A percentile compares a stretch with the other conserved stretches of the same genome.
Evolutionary conservation across 2,888 invertebrate species (phyloP).

Genomic region (Marronus borbonicus): DNA sequence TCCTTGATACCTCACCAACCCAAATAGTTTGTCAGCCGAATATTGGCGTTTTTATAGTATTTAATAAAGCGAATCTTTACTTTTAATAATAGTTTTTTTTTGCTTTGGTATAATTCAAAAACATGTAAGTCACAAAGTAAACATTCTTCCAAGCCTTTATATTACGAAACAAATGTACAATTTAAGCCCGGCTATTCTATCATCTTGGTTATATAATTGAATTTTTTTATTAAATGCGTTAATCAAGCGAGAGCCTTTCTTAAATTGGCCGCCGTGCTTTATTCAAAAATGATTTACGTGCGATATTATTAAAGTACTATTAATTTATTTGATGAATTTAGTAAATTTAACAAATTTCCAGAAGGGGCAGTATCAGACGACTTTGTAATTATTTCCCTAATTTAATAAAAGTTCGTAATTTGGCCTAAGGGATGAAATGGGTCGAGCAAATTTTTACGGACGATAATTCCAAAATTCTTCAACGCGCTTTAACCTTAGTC

Average conservation of each 20-base stretch:
- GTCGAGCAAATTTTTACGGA: slow-evolving; percentile 7
- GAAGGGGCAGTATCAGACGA: slow-evolving; percentile 19
- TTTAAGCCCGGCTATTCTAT: slow-evolving; percentile 8
- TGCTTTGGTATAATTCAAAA: neutral
- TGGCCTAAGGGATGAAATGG: slow-evolving; percentile 16
- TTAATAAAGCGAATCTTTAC: too few species aligned
- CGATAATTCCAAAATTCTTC: slow-evolving; percentile 9
- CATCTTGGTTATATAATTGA: slow-evolving; percentile 23
- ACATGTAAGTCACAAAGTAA: neutral
- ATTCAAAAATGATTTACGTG: slow-evolving; percentile 30
- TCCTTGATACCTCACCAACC: too few species aligned
- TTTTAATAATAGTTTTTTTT: too few species aligned
- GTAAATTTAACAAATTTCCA: slow-evolving; percentile 34
- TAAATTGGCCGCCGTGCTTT: neutral
- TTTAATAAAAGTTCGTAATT: slow-evolving; percentile 19
- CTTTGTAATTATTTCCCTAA: slow-evolving; percentile 36
- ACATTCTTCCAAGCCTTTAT: neutral
- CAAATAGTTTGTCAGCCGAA: too few species aligned
- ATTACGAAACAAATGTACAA: slow-evolving; percentile 4
- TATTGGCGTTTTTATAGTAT: too few species aligned
- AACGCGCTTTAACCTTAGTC: slow-evolving; percentile 22
- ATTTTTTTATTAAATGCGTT: slow-evolving; percentile 33
- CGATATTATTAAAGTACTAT: slow-evolving; percentile 30
- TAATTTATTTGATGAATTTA: slow-evolving; percentile 34
- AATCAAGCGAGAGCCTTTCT: slow-evolving; percentile 7